Evolutionary conservation across 2,888 invertebrate species (phyloP).

Genomic region (Thymelicus acteon): DNA sequence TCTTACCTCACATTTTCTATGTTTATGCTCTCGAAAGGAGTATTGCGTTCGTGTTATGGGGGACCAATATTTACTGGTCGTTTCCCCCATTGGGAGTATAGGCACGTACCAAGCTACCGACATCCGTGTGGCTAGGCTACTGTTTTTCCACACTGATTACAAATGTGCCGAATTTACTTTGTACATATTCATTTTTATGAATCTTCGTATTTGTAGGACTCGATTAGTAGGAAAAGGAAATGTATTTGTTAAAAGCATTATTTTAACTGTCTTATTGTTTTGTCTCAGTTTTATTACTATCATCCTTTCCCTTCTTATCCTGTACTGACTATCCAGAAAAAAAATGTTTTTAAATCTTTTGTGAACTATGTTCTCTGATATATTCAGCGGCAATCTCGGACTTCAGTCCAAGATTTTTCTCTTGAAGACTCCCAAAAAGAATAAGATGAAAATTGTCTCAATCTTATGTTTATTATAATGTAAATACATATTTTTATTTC

Average conservation of each 20-base stretch:
- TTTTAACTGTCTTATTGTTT: slow-evolving; percentile 17
- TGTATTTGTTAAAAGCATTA: slow-evolving; percentile 21
- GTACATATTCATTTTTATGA: slow-evolving; percentile 26
- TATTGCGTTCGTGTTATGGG: slow-evolving; percentile 31
- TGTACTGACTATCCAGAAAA: background rate
- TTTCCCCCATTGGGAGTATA: slow-evolving; percentile 59
- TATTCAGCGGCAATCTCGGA: no score
- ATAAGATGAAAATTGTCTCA: background rate
- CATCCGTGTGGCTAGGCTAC: slow-evolving; percentile 76
- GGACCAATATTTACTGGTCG: slow-evolving; percentile 53
- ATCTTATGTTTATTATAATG: no score
- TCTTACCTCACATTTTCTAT: slow-evolving; percentile 24
- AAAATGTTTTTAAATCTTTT: no score
- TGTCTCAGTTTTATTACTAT: background rate
- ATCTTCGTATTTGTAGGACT: slow-evolving; percentile 17
- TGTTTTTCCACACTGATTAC: slow-evolving; percentile 71
- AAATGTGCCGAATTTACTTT: slow-evolving; percentile 49
- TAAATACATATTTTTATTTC: no score
- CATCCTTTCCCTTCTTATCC: background rate
- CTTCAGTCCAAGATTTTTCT: no score
- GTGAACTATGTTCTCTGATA: no score
- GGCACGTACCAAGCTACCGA: slow-evolving; percentile 65
- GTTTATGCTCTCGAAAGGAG: slow-evolving; percentile 26
- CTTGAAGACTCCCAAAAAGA: no score
- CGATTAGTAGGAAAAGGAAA: slow-evolving; percentile 21